These are phyloP conservation scores for Sphaeridia pumilis DNA, from an alignment of 2,888 invertebrate species.

Conservation along the genomic window DNA sequence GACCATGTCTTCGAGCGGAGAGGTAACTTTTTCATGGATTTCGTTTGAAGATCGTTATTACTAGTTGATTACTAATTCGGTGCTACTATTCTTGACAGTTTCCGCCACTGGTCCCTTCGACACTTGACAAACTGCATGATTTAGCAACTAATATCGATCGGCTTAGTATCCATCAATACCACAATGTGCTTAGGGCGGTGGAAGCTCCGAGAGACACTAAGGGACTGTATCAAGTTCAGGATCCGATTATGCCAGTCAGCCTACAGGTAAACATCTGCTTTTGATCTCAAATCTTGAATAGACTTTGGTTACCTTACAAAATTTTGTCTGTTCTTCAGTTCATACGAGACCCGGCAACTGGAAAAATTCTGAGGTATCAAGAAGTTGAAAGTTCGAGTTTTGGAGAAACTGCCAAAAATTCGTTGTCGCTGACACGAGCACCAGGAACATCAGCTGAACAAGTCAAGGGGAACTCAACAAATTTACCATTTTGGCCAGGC, in stretches of 20 bases:
- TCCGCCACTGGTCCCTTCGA: constrained; percentile 56
- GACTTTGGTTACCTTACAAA: too few species aligned
- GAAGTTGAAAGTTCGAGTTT: constrained; percentile 50
- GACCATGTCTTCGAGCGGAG: too few species aligned
- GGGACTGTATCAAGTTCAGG: constrained; percentile 45
- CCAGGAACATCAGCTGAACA: constrained; percentile 60
- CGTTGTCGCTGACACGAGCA: constrained; percentile 65
- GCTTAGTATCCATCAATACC: constrained; percentile 59
- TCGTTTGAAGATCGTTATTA: too few species aligned
- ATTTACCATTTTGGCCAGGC: constrained; percentile 79
- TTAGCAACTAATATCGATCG: constrained; percentile 56
- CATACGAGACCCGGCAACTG: constrained; percentile 61
- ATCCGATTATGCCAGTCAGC: constrained; percentile 45
- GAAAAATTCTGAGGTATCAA: constrained; percentile 57
- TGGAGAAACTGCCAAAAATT: constrained; percentile 57
- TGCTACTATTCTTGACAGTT: constrained; percentile 37
- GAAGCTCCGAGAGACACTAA: constrained; percentile 46
- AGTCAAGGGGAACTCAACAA: constrained; percentile 62
- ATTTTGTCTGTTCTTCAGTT: constrained; percentile 48
- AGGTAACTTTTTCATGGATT: too few species aligned
- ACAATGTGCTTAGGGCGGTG: constrained; percentile 57
- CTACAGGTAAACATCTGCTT: constrained; percentile 42
- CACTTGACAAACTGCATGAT: constrained; percentile 52
- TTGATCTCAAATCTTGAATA: too few species aligned
- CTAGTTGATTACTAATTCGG: background rate